Percentiles rank a stretch among this genome's conserved stretches.
These are phyloP conservation scores for Sycobia sp. DNA, from an alignment of 1,140 invertebrate species.

Conservation along the genomic window DNA sequence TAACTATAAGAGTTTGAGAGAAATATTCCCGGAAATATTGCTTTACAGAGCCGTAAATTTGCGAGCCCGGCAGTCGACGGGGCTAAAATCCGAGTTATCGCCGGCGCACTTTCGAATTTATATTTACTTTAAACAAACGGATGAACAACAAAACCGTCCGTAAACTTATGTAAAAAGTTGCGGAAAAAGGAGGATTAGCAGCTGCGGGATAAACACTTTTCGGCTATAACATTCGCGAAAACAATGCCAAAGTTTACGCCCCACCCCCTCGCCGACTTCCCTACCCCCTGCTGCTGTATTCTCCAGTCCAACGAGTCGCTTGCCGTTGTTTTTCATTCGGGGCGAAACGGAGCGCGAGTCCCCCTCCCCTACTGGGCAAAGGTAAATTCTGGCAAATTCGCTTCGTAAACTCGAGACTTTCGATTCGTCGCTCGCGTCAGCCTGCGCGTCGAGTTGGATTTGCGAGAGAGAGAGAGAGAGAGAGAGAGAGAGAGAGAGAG, in stretches of 20 bases:
- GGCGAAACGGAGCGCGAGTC: no score
- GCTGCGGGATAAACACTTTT: constrained; percentile 2
- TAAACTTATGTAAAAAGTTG: constrained; percentile 25
- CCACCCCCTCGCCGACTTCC: no score
- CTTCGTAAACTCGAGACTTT: constrained; percentile 10
- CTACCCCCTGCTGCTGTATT: no score
- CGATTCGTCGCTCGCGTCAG: not conserved
- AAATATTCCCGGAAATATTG: constrained; percentile 23
- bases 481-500: no score
- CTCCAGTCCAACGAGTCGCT: no score
- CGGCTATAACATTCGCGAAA: not conserved
- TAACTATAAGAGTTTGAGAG: not conserved
- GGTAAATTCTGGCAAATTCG: constrained; percentile 6
- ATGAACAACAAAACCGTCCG: not conserved
- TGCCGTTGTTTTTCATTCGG: not conserved
- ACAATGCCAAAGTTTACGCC: no score
- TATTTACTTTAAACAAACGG: constrained; percentile 23
- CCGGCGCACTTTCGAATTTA: constrained; percentile 10
- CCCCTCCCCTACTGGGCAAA: not conserved
- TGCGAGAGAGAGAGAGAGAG: no score
- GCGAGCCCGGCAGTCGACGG: not conserved
- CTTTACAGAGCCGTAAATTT: constrained; percentile 22
- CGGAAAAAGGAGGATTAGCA: not conserved
- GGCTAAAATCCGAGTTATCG: constrained; percentile 28
- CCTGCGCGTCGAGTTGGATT: no score